phyloP scores from a whole-genome alignment of 1,140 invertebrate species.

The Aricia agestis region DNA sequence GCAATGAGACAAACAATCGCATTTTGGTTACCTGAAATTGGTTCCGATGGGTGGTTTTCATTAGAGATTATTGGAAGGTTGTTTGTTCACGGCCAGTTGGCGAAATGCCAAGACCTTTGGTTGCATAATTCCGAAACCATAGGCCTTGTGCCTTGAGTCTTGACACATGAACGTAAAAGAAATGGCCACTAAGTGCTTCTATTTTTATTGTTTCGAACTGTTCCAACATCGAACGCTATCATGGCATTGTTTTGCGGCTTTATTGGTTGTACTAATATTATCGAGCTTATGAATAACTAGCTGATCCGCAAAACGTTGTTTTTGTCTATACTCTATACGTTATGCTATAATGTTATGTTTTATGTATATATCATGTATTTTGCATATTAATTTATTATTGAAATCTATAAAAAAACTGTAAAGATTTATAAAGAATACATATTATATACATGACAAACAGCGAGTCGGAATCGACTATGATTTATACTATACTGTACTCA shows the following conservation, averaged over 20 bases:
- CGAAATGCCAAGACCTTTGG: constrained; percentile 30
- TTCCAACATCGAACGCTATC: background rate
- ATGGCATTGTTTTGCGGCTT: background rate
- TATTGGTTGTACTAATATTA: background rate
- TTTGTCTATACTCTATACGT: too few species aligned
- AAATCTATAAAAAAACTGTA: too few species aligned
- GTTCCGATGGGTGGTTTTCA: constrained; percentile 35
- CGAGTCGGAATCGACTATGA: too few species aligned
- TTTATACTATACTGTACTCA: too few species aligned
- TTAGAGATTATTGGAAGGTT: constrained; percentile 42
- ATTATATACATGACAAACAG: too few species aligned
- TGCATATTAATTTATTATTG: too few species aligned
- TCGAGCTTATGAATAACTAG: background rate
- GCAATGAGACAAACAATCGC: background rate
- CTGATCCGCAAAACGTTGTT: too few species aligned
- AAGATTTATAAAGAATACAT: too few species aligned
- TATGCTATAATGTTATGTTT: too few species aligned
- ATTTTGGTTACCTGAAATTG: constrained; percentile 23
- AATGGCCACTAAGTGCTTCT: constrained; percentile 14
- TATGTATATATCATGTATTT: too few species aligned
- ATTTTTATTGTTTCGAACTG: background rate
- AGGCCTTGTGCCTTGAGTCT: constrained; percentile 21
- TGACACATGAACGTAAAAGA: constrained; percentile 18
- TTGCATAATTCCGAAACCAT: constrained; percentile 32
- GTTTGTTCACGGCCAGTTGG: constrained; percentile 37